Percentiles rank a stretch among this genome's conserved stretches.
phyloP scores from a whole-genome alignment of 2,888 invertebrate species.

The Agrotis clavis region DNA sequence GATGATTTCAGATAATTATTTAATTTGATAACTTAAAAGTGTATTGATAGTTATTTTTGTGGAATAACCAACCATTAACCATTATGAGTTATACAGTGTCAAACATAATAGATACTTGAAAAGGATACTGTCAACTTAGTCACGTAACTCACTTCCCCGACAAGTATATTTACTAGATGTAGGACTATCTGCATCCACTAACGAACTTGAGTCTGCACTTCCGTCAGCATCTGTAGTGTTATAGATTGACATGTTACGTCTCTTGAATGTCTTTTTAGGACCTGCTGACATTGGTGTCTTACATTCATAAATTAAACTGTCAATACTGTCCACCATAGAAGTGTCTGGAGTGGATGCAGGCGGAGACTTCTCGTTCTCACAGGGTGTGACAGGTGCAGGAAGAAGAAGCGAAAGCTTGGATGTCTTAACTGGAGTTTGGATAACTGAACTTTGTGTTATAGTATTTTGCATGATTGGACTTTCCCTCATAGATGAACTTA shows the following conservation, averaged over 20 bases:
- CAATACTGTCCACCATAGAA: conserved; percentile 71
- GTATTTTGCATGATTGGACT: conserved; percentile 14
- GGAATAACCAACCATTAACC: neutral
- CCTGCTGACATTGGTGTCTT: conserved; percentile 75
- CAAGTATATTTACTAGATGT: conserved; percentile 74
- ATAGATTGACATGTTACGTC: conserved; percentile 86
- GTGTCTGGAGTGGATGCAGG: conserved; percentile 67
- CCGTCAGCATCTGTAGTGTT: conserved; percentile 78
- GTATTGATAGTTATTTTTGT: neutral
- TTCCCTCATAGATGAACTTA: conserved; percentile 24
- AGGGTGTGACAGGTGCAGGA: conserved; percentile 84
- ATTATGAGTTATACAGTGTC: no score
- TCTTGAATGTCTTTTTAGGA: conserved; percentile 84
- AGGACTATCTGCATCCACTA: conserved; percentile 72
- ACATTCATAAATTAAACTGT: conserved; percentile 71
- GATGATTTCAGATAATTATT: neutral
- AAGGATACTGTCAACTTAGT: conserved; percentile 24
- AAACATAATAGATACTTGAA: neutral
- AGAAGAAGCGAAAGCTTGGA: conserved; percentile 77
- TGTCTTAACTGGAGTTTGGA: conserved; percentile 76
- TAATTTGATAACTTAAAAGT: neutral
- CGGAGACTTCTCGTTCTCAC: conserved; percentile 69
- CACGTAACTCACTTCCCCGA: conserved; percentile 36
- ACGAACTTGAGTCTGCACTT: conserved; percentile 72
- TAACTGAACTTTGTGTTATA: conserved; percentile 25